phyloP scores from a whole-genome alignment of 1,140 invertebrate genomes.

The Hirudo medicinalis region DNA sequence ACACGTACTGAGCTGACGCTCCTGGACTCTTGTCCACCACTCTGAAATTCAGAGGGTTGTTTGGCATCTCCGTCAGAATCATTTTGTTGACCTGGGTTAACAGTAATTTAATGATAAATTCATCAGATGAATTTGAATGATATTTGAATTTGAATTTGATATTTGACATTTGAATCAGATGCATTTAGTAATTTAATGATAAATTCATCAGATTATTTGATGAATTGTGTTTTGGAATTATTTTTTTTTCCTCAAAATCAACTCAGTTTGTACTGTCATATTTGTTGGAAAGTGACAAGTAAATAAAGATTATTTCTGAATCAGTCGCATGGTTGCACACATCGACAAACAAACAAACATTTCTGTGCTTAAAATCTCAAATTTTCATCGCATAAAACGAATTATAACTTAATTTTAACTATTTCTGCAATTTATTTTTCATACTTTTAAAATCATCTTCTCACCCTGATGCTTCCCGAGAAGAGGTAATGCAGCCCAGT shows the following conservation, averaged over 20 bases:
- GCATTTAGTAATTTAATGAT: no score
- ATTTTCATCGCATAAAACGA: slow-evolving; percentile 5
- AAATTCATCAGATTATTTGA: no score
- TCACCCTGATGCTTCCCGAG: slow-evolving; percentile 40
- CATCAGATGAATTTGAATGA: no score
- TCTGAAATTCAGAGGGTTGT: slow-evolving; percentile 57
- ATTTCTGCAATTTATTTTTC: slow-evolving; percentile 87
- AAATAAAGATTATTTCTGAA: background rate
- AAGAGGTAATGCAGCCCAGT: slow-evolving; percentile 79
- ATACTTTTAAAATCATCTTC: slow-evolving; percentile 72
- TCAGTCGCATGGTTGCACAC: no score
- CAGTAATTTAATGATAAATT: no score
- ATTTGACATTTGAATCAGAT: no score
- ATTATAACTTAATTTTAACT: background rate
- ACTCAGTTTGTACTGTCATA: no score
- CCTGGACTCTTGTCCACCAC: slow-evolving; percentile 56
- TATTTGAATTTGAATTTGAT: no score
- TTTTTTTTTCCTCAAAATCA: background rate
- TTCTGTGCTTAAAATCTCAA: slow-evolving; percentile 1
- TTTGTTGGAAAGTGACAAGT: background rate
- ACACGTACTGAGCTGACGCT: slow-evolving; percentile 60
- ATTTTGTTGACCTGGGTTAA: slow-evolving; percentile 82
- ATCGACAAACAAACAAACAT: no score
- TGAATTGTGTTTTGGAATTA: background rate
- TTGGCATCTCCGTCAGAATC: slow-evolving; percentile 54